Conservation (phyloP, 2,113 vertebrate genomes). For the Pica pica region DNA sequence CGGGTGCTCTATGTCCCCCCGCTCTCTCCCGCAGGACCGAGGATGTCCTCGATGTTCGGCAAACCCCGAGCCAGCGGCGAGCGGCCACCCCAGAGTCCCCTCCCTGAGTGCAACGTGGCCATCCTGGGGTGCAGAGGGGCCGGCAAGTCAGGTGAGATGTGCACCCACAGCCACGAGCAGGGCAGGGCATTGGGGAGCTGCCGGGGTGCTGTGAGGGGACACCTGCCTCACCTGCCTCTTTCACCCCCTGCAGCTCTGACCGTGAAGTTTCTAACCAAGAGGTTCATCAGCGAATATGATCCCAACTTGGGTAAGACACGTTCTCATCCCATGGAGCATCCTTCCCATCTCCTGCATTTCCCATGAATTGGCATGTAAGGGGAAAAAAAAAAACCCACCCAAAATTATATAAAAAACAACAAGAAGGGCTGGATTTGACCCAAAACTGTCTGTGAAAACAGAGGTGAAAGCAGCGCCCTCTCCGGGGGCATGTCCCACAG, state of each 20-base stretch:
- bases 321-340: not conserved
- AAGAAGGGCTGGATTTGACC: not conserved
- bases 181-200: not conserved
- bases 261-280: conserved; percentile 90
- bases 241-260: conserved; percentile 79
- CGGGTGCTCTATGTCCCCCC: not conserved
- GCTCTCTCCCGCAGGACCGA: not conserved
- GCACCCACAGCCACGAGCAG: not conserved
- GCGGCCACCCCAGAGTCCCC: conserved; percentile 45
- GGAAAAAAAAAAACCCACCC: not conserved
- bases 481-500: rapidly evolving
- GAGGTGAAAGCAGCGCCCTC: not conserved
- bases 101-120: conserved; percentile 81
- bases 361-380: not conserved
- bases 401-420: not conserved
- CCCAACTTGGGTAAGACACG: conserved; percentile 82
- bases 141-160: conserved; percentile 84
- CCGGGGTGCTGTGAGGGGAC: rapidly evolving
- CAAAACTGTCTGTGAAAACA: not conserved
- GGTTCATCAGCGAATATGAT: conserved; percentile 94
- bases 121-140: conserved; percentile 83
- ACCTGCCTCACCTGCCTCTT: not conserved
- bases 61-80: conserved; percentile 72
- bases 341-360: not conserved
- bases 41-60: conserved; percentile 85